Base-by-base conservation (phyloP, 2,113 vertebrate species). In the Larimichthys crocea region DNA sequence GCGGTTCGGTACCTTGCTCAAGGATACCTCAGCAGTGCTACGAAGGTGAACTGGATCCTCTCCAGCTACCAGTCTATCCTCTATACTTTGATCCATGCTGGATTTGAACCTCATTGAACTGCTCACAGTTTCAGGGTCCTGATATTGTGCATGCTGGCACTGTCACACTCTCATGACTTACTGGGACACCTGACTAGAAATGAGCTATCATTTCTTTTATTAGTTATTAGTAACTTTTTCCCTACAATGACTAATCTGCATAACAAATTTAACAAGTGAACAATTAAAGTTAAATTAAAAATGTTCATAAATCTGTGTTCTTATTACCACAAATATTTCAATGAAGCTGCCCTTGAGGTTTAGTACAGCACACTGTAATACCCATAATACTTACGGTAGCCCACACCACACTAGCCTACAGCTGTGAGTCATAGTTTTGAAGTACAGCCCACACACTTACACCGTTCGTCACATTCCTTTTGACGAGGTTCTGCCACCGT, bases 351-450 rank as follows among this genome's bases (percentile, higher is more conserved):
- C 57, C 49, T 61, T 64, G 44, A 78, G 20, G n/a, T 57, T 19
- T 9, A 62, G n/a, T 44, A 10, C 77, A 65, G 53, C 17, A 19
- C 42, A 56, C 73, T 70, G 22, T 15, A 35, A 35, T 35, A 56
- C n/a, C 57, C 42, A 0, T 49, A 49, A 49, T 50, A 74, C 52
- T 53, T 48, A 52, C 57, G 35, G n/a, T 55, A 52, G 76, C 77
- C 66, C 72, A 82, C 68, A n/a, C 50, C 20, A 8, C 59, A 15
- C 12, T 8, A 42, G 65, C 66, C 78, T 53, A 86, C 79, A 77
- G 62, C 66, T 24, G 70, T 88, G 88, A 91, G 62, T 92, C 87
- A 92, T 66, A 55, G 31, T 53, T 78, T 61, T 84, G 15, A 91
- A 81, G 70, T 70, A 10, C 76, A 76, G 61, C 85, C 82, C 78